Percentiles rank a stretch among this genome's conserved stretches.
phyloP scores from a whole-genome alignment of 2,797 vertebrate genomes.

The Gadopsis marmoratus region DNA sequence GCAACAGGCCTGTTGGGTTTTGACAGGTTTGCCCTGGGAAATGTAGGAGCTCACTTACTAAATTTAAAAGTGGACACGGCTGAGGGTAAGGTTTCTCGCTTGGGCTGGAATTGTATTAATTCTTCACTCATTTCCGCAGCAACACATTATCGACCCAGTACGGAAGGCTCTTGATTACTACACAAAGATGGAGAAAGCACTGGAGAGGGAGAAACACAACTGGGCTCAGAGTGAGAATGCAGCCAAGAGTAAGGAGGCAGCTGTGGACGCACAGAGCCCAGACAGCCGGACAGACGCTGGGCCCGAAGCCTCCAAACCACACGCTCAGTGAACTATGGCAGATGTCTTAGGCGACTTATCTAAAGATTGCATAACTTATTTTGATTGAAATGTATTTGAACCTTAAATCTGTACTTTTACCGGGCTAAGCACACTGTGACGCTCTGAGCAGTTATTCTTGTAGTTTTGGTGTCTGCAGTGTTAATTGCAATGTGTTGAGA shows the following conservation, averaged over 20 bases:
- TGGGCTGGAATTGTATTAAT: background rate
- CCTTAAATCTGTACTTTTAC: background rate
- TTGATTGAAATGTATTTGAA: background rate
- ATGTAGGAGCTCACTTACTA: background rate
- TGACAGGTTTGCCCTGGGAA: background rate
- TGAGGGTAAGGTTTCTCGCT: no score
- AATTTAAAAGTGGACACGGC: background rate
- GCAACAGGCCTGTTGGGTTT: background rate
- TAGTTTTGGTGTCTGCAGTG: conserved; percentile 5
- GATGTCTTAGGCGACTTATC: no score
- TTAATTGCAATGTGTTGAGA: conserved; percentile 1
- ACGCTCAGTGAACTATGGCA: background rate
- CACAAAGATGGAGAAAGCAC: conserved; percentile 87
- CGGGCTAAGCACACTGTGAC: background rate
- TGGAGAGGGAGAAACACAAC: conserved; percentile 83
- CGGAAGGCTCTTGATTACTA: conserved; percentile 87
- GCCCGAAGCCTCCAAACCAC: conserved; percentile 18
- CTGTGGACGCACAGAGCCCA: conserved; percentile 4
- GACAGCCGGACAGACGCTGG: conserved; percentile 32
- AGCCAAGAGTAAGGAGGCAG: conserved; percentile 64
- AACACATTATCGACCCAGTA: conserved; percentile 86
- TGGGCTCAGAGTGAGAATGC: conserved; percentile 71
- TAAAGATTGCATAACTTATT: background rate
- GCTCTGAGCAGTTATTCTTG: background rate
- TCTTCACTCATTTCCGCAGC: conserved; percentile 64